Base-by-base conservation (phyloP, 1,140 invertebrate genomes). In the Oryzaephilus surinamensis region DNA sequence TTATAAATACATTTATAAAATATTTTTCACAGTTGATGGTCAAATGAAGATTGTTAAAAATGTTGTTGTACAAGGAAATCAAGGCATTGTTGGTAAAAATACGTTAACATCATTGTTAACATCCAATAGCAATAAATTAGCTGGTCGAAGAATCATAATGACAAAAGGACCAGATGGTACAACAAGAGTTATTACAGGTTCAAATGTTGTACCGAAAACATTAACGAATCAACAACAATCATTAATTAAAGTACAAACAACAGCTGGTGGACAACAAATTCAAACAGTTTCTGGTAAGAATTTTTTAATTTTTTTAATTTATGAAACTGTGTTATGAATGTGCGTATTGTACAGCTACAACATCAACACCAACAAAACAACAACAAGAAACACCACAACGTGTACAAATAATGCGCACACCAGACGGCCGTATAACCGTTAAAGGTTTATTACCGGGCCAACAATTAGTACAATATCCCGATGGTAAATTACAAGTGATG, bases 381-480 rank as follows among this genome's bases (percentile, higher is more conserved):
- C 24, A 49, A 18, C 63, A 71, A 0, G 70, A 69, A n/a, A 63
- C 63, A 7, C 77, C 73, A 35, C 83, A 88, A 57, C 83, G 86
- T 58, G 83, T 97, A 17, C 90, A 94, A 68, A 90, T 96, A 39
- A 79, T 92, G 46, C 79, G 87, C 51, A 78, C 81, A 1, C 81
- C 86, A 0, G 88, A 93, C 63, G 91, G 91, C 11, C 91, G 93
- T 64, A 67, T 96, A 1, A 88, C 91, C 60, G 89, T 96, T 2
- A 74, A 85, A 40, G 93, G 92, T 5, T 66, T 97, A 1, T 72
- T 92, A 60, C 84, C 89, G 29, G 89, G 91, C n/a, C 93, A 97
- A 55, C 89, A 95, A 52, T 66, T 95, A 15, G 79, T 95, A 14
- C 85, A 94, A 58, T 81, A 93, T 72, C 79, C 91, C 0, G 91